Base-by-base conservation (phyloP, 2,113 vertebrate genomes). In the Emberiza fucata region DNA sequence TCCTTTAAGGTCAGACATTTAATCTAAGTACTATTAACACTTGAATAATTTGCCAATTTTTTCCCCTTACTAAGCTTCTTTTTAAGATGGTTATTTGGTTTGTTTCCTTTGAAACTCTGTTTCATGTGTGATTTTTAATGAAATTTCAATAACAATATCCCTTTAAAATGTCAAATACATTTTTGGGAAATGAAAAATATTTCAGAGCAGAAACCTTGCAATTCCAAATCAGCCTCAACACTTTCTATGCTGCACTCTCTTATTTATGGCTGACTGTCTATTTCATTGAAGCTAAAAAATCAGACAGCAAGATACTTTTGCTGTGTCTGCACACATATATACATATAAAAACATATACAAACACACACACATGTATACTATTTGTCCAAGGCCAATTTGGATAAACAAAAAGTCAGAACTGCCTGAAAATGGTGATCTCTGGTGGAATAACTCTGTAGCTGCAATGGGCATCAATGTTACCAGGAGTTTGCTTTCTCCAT, bases 111-210 rank as follows among this genome's bases (percentile, higher is more conserved):
- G 28, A 59, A 86, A 66, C 6, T 40, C 17, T 70, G 22, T 59
- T 83, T 86, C 27, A n/a, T 82, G 29, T 22, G 18, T 64, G 45
- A 72, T 45, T 69, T 91, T 68, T 28, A 89, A 90, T 77, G 39
- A 70, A 27, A 69, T 42, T 42, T 77, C 24, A 91, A 35, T 51
- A 47, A 73, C 39, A 86, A 77, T n/a, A 47, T 56, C 17, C n/a
- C 27, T 75, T 87, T 56, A 9, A 71, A 70, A 88, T 70, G 24
- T 47, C 47, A 40, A 65, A 90, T 79, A 64, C 29, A 11, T 50
- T 77, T 88, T 25, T 42, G 10, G 19, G 33, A 83, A 80, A 92
- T 11, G 2, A 87, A 82, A 84, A 90, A 66, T 54, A 33, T 6
- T 35, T 88, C 50, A 27, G n/a, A 94, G 66, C 1, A 5, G 60